Evolutionary conservation across 2,797 vertebrate species (phyloP).

Genomic region (Enteromius treurensis): DNA sequence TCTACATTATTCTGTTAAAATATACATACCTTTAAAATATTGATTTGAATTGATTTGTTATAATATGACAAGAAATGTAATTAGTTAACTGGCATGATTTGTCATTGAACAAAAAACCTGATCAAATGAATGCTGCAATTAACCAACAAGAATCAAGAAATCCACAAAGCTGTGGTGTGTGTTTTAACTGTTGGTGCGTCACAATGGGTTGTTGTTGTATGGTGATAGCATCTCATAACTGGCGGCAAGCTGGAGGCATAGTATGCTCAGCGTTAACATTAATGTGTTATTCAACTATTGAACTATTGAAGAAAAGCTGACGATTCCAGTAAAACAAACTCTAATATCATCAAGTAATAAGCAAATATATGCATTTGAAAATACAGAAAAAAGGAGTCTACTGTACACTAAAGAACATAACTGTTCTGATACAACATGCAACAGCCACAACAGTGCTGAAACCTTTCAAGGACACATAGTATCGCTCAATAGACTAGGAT

Average conservation of each 20-base stretch:
- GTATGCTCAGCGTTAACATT: conserved; percentile 19
- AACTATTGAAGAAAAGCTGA: conserved; percentile 1
- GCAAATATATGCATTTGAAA: background rate
- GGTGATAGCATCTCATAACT: conserved; percentile 10
- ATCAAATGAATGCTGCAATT: background rate
- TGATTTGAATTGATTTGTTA: background rate
- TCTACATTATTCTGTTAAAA: background rate
- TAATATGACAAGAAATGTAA: background rate
- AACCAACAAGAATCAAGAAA: background rate
- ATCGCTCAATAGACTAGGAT: conserved; percentile 14
- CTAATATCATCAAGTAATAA: conserved; percentile 11
- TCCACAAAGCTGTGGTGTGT: background rate
- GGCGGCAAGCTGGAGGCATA: background rate
- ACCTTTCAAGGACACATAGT: conserved; percentile 4
- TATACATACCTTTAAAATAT: background rate
- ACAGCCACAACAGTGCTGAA: conserved; percentile 9
- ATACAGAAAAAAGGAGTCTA: no score
- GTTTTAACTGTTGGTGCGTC: background rate
- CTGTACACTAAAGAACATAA: background rate
- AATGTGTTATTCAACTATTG: background rate
- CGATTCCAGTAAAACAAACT: conserved; percentile 3
- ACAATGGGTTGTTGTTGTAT: background rate
- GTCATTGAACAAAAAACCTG: background rate
- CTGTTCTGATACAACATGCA: background rate
- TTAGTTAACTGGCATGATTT: background rate